Evolutionary conservation across 1,140 invertebrate genomes (phyloP), one percentile per base, ranked within the genome.

Genomic region (Scylla paramamosain): DNA sequence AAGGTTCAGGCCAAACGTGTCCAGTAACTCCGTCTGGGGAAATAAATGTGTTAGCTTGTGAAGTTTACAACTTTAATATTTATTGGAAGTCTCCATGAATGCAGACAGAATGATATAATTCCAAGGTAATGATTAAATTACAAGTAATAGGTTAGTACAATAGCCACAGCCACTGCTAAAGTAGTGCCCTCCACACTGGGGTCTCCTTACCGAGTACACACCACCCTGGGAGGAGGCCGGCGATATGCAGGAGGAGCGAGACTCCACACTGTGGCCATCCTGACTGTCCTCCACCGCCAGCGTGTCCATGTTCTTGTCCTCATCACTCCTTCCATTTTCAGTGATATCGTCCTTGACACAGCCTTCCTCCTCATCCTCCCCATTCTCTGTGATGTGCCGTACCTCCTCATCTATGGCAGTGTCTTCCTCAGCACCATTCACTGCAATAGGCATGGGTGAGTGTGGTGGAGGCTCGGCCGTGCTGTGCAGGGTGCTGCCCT

Each of bases 1-100:
- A 0, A 99, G 97, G 97, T 99, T 99, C 31, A 99, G 97, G 0
- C 98, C 98, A 96, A 99, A 99, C 92, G 97, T 98, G 96, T 99
- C 98, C 86, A 99, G 97, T 82, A 99, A 97, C 96, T 99, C 98
- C 84, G 90, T 96, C 96, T 96, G 94, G 29, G n/a, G n/a, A 91
- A 82, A 32, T 39, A 39, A 32, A n/a, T n/a, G 29, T 29, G 2
- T 87, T 28, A 88, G 8, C 4, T 93, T 16, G n/a, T 3, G 25
- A 48, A 12, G 45, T 45, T 93, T 45, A 67, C 46, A 31, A 32
- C 0, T 6, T n/a, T 6, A 77, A 77, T 77, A 16, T 59, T 59
- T 16, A 0, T 59, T 59, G 52, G 10, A 1, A 59, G 52, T 59
- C 10, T 59, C 20, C 20, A 59, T 59, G 52, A 59, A 59, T 16